Evolutionary conservation across 2,113 vertebrate species (phyloP).

Genomic region (Xenotilapia caudafasciata): DNA sequence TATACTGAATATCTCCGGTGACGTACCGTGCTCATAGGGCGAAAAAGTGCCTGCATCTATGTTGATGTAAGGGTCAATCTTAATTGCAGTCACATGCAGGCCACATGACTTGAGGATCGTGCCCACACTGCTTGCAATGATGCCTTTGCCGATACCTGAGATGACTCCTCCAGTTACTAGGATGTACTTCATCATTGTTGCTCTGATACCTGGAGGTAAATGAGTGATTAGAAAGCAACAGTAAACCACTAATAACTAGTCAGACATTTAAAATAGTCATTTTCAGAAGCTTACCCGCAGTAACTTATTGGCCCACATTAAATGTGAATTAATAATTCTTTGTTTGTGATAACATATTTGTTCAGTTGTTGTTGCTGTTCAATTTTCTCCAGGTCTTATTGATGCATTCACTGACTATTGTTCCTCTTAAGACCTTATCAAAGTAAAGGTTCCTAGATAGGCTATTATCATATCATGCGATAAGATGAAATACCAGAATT

Average conservation of each 20-base stretch:
- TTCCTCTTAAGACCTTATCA: background rate
- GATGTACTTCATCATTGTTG: conserved; percentile 90
- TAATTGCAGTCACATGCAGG: conserved; percentile 91
- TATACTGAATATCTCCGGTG: background rate
- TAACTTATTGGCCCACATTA: background rate
- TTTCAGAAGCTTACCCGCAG: background rate
- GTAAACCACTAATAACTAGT: background rate
- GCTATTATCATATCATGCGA: background rate
- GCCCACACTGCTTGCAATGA: conserved; percentile 94
- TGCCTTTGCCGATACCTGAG: conserved; percentile 97
- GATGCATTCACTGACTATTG: background rate
- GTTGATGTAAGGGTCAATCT: conserved; percentile 97
- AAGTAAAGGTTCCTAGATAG: background rate
- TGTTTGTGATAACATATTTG: background rate
- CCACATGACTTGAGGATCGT: conserved; percentile 95
- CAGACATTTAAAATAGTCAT: background rate
- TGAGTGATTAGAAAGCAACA: background rate
- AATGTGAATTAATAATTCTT: background rate
- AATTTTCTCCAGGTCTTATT: background rate
- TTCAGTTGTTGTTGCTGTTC: background rate
- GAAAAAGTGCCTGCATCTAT: conserved; percentile 96
- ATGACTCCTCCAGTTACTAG: conserved; percentile 97
- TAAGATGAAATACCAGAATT: background rate
- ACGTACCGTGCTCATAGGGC: conserved; percentile 90
- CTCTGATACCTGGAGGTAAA: background rate